Evolutionary conservation across 2,113 vertebrate genomes (phyloP).

Genomic region (Zingel zingel): DNA sequence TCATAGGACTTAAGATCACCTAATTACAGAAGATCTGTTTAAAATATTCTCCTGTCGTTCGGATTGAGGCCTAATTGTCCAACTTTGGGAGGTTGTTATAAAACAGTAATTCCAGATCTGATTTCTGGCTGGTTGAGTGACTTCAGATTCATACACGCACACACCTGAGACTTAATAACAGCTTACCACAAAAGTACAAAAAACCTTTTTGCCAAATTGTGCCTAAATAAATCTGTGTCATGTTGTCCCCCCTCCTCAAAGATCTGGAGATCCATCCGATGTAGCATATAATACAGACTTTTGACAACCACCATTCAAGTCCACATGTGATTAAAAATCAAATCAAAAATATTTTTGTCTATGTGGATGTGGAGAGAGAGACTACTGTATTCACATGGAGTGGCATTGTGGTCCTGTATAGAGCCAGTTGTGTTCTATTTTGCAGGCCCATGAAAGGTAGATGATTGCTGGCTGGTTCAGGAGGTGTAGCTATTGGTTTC

Average conservation of each 20-base stretch:
- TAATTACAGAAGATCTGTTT: constrained; percentile 18
- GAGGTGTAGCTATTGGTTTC: no score
- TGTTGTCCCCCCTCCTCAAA: neutral
- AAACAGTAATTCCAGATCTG: neutral
- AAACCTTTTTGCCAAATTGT: neutral
- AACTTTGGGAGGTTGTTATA: neutral
- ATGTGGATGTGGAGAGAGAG: no score
- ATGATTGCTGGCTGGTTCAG: no score
- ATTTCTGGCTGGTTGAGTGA: neutral
- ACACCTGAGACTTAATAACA: neutral
- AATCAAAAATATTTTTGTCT: no score
- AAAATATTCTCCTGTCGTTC: neutral
- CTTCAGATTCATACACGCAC: neutral
- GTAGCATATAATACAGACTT: no score
- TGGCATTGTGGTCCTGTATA: no score
- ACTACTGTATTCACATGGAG: no score
- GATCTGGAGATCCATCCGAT: neutral
- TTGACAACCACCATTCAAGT: no score
- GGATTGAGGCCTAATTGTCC: neutral
- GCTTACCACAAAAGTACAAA: neutral
- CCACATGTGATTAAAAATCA: no score
- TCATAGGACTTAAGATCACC: neutral
- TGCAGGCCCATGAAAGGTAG: no score
- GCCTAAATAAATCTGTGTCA: neutral
- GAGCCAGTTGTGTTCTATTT: no score